A percentile compares a stretch with the other conserved stretches of the same genome.
phyloP scores from a whole-genome alignment of 2,888 invertebrate species.

The Temnothorax rugatulus region DNA sequence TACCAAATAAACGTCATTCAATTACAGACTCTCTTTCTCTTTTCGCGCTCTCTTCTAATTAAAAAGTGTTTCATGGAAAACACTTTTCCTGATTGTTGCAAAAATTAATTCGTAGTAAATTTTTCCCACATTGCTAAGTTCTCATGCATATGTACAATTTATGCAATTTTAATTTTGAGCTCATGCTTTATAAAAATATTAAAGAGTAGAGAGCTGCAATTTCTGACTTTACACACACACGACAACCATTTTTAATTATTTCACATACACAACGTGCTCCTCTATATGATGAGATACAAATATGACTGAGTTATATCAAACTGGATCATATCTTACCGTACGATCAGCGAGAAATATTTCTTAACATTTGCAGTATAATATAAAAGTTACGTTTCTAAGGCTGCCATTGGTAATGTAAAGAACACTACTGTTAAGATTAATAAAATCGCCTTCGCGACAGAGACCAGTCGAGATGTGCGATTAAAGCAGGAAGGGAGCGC shows the following conservation, averaged over 20 bases:
- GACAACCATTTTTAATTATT: neutral
- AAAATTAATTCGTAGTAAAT: neutral
- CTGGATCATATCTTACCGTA: neutral
- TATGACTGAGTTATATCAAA: neutral
- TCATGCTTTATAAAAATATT: neutral
- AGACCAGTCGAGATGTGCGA: conserved; percentile 50
- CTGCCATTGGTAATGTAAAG: conserved; percentile 2
- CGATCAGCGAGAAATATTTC: neutral
- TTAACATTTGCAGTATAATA: neutral
- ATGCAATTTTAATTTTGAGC: neutral
- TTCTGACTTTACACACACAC: neutral
- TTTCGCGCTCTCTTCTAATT: neutral
- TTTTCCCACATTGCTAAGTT: neutral
- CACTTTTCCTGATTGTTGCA: neutral
- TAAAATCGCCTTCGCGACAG: conserved; percentile 35
- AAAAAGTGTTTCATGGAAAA: neutral
- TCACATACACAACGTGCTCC: neutral
- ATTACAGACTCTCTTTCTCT: conserved; percentile 5
- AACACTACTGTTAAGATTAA: conserved; percentile 6
- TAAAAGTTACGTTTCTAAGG: conserved; percentile 5
- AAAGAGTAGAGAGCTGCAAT: conserved; percentile 5
- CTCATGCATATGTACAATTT: neutral
- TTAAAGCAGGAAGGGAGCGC: conserved; percentile 84
- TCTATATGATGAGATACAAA: conserved; percentile 7
- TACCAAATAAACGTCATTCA: conserved; percentile 19